These are phyloP conservation scores for Phaethon lepturus DNA, from an alignment of 2,113 vertebrate genomes.

Conservation along the genomic window DNA sequence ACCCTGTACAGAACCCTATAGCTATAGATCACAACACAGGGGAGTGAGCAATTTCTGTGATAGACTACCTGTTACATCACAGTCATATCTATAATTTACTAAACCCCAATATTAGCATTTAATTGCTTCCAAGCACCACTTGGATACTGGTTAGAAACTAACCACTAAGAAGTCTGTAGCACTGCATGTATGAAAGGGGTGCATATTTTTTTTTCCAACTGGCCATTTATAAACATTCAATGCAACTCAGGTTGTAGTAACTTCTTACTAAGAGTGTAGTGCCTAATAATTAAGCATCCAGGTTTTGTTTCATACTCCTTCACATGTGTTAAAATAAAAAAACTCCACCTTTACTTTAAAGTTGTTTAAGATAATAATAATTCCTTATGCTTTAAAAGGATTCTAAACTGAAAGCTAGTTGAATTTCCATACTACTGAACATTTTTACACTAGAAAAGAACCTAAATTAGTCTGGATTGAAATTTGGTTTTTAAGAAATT, in stretches of 20 bases:
- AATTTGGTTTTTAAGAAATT: background rate
- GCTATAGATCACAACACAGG: background rate
- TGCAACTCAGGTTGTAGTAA: background rate
- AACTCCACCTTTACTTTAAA: background rate
- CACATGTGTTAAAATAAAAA: background rate
- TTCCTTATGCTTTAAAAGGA: background rate
- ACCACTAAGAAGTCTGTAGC: background rate
- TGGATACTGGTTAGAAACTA: constrained; percentile 36
- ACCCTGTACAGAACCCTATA: background rate
- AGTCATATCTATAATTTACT: background rate
- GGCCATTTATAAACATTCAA: background rate
- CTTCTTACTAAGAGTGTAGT: background rate
- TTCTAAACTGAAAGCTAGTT: background rate
- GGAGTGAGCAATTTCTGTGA: background rate
- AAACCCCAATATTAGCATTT: constrained; percentile 27
- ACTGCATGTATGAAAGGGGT: background rate
- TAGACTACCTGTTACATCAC: background rate
- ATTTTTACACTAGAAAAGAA: background rate
- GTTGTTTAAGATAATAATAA: background rate
- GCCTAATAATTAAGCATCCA: background rate
- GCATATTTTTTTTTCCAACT: background rate
- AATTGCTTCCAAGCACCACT: constrained; percentile 16
- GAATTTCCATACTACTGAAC: background rate
- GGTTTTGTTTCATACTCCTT: background rate
- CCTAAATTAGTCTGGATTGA: background rate